phyloP scores from a whole-genome alignment of 2,888 invertebrate genomes.

The Drosophila flavopinicola region DNA sequence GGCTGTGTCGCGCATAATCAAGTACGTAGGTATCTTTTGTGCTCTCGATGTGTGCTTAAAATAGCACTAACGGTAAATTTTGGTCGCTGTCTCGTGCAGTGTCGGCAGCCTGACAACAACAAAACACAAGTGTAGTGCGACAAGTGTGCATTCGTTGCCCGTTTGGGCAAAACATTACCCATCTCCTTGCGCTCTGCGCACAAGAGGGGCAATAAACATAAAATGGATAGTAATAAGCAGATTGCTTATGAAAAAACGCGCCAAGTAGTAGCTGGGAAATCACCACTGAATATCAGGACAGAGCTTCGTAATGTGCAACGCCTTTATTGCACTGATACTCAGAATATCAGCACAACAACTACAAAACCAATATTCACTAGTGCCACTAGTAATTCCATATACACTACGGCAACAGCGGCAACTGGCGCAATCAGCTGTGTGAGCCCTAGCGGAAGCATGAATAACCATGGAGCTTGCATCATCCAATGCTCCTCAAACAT shows the following conservation, averaged over 20 bases:
- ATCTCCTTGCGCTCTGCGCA: no score
- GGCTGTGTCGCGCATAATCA: no score
- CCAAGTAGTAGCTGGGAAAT: slow-evolving; percentile 6
- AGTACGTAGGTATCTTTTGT: no score
- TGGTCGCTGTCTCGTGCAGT: no score
- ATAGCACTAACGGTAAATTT: no score
- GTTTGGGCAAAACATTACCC: no score
- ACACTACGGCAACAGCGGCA: background rate
- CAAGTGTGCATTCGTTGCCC: no score
- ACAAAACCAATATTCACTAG: slow-evolving; percentile 10
- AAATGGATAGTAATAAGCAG: background rate
- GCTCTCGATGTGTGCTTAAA: no score
- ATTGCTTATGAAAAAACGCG: slow-evolving; percentile 10
- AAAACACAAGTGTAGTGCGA: no score
- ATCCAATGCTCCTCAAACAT: background rate
- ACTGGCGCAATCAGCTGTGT: background rate
- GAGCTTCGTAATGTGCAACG: background rate
- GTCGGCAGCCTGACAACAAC: no score
- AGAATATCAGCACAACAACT: background rate
- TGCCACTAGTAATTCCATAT: background rate
- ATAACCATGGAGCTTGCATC: background rate
- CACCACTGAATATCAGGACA: background rate
- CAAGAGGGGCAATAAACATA: no score
- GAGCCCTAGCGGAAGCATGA: background rate
- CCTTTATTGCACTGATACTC: background rate